These are phyloP conservation scores for Zeuzera pyrina DNA, from an alignment of 2,888 invertebrate genomes.

Conservation along the genomic window DNA sequence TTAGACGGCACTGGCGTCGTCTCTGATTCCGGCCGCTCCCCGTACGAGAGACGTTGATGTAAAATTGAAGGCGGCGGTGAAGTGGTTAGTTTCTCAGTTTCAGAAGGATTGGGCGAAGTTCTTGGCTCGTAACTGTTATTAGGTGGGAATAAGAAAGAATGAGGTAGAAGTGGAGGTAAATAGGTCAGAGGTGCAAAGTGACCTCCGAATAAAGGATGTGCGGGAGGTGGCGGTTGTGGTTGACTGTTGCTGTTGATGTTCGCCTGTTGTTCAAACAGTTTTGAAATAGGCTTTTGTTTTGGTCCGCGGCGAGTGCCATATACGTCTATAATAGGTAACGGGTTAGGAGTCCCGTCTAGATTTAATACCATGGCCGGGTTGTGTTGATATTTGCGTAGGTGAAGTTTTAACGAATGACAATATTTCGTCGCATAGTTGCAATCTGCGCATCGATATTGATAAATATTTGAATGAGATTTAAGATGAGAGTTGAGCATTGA, in stretches of 20 bases:
- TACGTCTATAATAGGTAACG: slow-evolving; percentile 89
- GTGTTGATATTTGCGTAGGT: slow-evolving; percentile 93
- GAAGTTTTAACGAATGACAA: slow-evolving; percentile 96
- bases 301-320: slow-evolving; percentile 93
- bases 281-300: slow-evolving; percentile 70
- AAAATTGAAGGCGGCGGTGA: slow-evolving; percentile 48
- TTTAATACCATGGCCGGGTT: slow-evolving; percentile 92
- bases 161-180: slow-evolving; percentile 59
- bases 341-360: slow-evolving; percentile 90
- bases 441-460: slow-evolving; percentile 93
- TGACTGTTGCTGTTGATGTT: slow-evolving; percentile 30
- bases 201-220: slow-evolving; percentile 53
- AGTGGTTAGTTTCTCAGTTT: slow-evolving; percentile 29
- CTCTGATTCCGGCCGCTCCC: slow-evolving; percentile 30
- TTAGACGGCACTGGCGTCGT: slow-evolving; percentile 32
- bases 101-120: slow-evolving; percentile 38
- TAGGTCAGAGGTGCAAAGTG: slow-evolving; percentile 64
- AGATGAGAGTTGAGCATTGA: slow-evolving; percentile 99
- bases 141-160: slow-evolving; percentile 63
- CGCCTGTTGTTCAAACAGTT: slow-evolving; percentile 46
- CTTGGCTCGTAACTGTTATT: slow-evolving; percentile 56
- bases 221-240: slow-evolving; percentile 35
- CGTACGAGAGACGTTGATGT: slow-evolving; percentile 50
- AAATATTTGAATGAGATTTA: slow-evolving; percentile 94
- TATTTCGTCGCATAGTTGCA: slow-evolving; percentile 98